A percentile compares a stretch with the other conserved stretches of the same genome.
Evolutionary conservation across 2,888 invertebrate genomes (phyloP).

Genomic region (Saturnia japonica): DNA sequence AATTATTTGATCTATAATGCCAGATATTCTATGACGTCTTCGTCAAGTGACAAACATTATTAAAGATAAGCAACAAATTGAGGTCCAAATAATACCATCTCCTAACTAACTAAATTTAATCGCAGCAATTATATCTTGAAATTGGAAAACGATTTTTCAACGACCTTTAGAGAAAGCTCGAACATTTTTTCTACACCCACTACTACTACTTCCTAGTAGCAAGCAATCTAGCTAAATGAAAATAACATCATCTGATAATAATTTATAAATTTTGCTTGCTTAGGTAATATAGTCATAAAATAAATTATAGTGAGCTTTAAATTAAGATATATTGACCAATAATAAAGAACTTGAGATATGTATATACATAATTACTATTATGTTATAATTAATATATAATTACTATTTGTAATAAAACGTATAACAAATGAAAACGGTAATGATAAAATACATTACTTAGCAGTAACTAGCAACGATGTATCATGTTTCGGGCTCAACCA

Average conservation of each 20-base stretch:
- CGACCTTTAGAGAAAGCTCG: background rate
- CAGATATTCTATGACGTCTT: background rate
- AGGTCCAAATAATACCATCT: background rate
- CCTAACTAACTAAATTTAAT: background rate
- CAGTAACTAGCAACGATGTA: background rate
- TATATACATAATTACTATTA: too few relatives aligned
- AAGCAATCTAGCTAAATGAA: background rate
- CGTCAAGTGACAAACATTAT: background rate
- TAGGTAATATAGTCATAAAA: background rate
- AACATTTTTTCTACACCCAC: background rate
- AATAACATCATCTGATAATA: background rate
- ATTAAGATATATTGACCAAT: background rate
- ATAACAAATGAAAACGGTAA: background rate
- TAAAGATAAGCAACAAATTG: background rate
- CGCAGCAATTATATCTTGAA: background rate
- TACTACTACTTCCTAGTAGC: too few relatives aligned
- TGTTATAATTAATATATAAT: background rate
- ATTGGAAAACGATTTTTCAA: background rate
- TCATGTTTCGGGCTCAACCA: background rate
- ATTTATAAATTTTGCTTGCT: background rate
- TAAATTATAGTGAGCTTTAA: background rate
- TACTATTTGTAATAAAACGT: background rate
- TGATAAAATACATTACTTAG: background rate
- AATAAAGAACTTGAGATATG: background rate
- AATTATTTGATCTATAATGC: background rate